Base-by-base conservation (phyloP, 1,140 invertebrate genomes). In the Danaus plexippus region DNA sequence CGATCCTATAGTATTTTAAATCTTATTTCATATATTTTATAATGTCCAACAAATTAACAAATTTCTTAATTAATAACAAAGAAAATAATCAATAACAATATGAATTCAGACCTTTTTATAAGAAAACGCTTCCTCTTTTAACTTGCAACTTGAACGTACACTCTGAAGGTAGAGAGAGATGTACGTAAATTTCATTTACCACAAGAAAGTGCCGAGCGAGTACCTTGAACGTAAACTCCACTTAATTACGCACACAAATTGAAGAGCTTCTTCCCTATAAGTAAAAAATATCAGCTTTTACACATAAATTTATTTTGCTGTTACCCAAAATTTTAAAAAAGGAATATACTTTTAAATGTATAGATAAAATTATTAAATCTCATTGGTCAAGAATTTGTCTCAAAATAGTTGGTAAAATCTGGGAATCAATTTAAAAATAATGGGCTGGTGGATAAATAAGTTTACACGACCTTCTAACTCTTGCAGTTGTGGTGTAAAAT, bases 231-330 rank as follows among this genome's bases (percentile, higher is more conserved):
- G 79, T 78, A 82, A 84, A 84, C 79, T 81, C 73, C 71, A 85
- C 82, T 85, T 85, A 85, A 85, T 85, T 85, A 85, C 82, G 80
- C 75, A 83, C 82, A 85, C 80, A 85, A 84, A 85, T 84, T 84
- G 77, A 76, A 85, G 79, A 77, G 80, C 80, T 84, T 75, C 79
- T 59, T 65, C 71, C 72, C 67, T 80, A 77, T 69, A 81, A 75
- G 74, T 80, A 74, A 69, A 69, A 42, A 61, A 76, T 77, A 76
- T 77, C 73, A 69, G 71, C 73, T 78, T 80, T 73, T 73, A 73
- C 69, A 71, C 67, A 72, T 73, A 76, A 80, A 58, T 58, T 32
- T 32, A 52, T 55, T 47, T 42, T 48, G 9, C 43, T 13, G 45
- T 47, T 54, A 13, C 52, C n/a, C 12, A 18, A 51, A 18, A 41